Percentiles rank a stretch among this genome's conserved stretches.
These are phyloP conservation scores for Chaetops frenatus DNA, from an alignment of 2,113 vertebrate genomes.

Conservation along the genomic window DNA sequence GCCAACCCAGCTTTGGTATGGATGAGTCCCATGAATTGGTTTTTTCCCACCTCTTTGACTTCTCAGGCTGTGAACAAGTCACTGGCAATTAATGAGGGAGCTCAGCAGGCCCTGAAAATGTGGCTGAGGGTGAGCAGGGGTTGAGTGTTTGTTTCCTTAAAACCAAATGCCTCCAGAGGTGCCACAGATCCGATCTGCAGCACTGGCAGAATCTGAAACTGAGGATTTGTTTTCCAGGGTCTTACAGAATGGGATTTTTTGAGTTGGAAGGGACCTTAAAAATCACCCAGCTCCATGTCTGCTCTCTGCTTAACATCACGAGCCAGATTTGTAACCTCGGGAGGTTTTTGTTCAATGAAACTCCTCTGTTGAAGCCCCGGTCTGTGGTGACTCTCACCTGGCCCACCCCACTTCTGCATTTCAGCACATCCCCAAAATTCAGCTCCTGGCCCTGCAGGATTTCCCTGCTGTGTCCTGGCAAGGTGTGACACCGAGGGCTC, in stretches of 20 bases:
- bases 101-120: background rate
- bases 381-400: background rate
- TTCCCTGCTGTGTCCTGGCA: background rate
- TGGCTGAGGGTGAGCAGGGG: background rate
- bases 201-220: background rate
- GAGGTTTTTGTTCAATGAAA: background rate
- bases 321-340: background rate
- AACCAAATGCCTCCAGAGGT: background rate
- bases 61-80: background rate
- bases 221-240: background rate
- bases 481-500: background rate
- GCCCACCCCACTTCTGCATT: background rate
- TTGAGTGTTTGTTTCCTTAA: background rate
- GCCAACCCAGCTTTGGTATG: background rate
- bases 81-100: background rate
- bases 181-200: background rate
- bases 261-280: background rate
- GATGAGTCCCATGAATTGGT: background rate
- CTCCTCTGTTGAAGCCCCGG: background rate
- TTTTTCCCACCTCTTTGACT: background rate
- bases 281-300: background rate
- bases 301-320: background rate
- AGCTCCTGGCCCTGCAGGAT: background rate
- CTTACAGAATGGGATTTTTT: background rate
- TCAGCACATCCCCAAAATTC: fast-evolving